phyloP scores from a whole-genome alignment of 2,113 vertebrate species.

The Apus apus region DNA sequence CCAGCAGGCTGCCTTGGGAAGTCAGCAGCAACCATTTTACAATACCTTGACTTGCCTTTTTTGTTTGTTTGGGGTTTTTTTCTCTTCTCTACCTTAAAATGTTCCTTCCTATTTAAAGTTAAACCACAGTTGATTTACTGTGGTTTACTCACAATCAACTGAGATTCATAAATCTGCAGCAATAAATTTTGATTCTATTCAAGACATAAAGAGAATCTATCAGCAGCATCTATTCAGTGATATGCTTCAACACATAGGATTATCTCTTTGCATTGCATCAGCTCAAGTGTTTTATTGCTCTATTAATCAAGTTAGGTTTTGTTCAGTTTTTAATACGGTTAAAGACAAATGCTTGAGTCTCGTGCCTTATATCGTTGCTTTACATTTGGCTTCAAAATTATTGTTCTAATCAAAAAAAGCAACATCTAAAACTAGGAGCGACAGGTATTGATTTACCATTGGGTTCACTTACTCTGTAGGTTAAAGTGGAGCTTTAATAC shows the following conservation, averaged over 20 bases:
- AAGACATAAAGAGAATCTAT: background rate
- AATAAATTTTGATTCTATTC: background rate
- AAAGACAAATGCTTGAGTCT: background rate
- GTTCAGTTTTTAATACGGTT: background rate
- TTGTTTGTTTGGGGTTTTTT: too few relatives aligned
- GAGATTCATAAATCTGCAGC: background rate
- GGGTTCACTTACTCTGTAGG: background rate
- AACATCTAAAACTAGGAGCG: background rate
- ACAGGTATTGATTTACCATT: background rate
- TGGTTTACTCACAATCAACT: background rate
- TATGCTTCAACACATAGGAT: background rate
- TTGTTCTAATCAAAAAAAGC: background rate
- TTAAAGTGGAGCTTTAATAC: background rate
- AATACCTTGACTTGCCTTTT: background rate
- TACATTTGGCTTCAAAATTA: background rate
- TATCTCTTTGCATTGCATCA: background rate
- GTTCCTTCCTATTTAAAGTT: background rate
- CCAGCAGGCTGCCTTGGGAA: background rate
- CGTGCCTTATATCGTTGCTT: background rate
- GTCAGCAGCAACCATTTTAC: background rate
- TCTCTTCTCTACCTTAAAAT: background rate
- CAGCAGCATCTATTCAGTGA: background rate
- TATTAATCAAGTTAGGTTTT: background rate
- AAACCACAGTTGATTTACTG: fast-evolving
- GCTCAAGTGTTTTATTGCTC: background rate